Base-by-base conservation (phyloP, 2,797 vertebrate genomes). In the Melanotaenia boesemani region DNA sequence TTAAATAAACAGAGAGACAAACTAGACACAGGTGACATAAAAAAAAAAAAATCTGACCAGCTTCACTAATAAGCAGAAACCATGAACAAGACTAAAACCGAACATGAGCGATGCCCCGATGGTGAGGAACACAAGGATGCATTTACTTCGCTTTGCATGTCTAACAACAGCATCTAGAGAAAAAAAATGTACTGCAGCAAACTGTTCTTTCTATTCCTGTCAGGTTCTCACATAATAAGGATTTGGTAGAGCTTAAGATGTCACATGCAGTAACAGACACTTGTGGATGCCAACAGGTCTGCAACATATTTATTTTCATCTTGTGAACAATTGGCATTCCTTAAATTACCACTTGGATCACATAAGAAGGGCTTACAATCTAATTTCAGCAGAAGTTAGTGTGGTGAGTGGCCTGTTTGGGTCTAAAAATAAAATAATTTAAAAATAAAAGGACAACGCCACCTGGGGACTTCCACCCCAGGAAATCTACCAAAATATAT, bases 161-260 rank as follows among this genome's bases (percentile, higher is more conserved):
- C 78, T 86, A 88, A 90, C 80, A 72, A 83, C 79, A 36, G 63
- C 91, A 87, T 91, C 92, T 92, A 90, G 82, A 84, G 76, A 58
- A 57, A 72, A 72, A 84, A 80, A 65, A 65, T 63, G 24, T 66
- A 48, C 61, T 11, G 15, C 20, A 70, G 67, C 20, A 44, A 74
- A 39, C 68, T 28, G 73, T 6, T 82, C 76, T 81, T 83, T 74
- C 73, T 63, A 37, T 75, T 80, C 75, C 36, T 70, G 70, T 70
- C 70, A 50, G 59, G 63, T 69, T 82, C 63, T 32, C 86, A 74
- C 63, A 22, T 77, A 81, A 81, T 63, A 73, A 74, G 55, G 74
- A 81, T 88, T 88, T 91, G 89, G 86, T 80, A 89, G 48, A 1
- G 67, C 61, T 89, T 85, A 61, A 83, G 69, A 74, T 74, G 79